A percentile compares a stretch with the other conserved stretches of the same genome.
Conservation (phyloP, 1,140 invertebrate species). For the Camponotus vicinus region DNA sequence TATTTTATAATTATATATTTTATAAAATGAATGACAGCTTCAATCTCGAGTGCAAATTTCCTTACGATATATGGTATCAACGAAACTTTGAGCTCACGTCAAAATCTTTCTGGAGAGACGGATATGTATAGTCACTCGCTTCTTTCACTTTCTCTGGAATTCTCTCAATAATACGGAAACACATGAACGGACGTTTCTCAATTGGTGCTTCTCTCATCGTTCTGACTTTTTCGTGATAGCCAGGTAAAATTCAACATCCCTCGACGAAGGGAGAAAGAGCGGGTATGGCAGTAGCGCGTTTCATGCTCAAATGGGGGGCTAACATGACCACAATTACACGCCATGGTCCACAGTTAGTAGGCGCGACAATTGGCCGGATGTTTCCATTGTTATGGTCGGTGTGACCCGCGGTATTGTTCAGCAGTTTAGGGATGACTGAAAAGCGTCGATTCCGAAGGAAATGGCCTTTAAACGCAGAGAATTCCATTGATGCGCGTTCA, state of each 20-base stretch:
- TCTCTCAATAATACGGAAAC: neutral
- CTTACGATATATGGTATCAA: neutral
- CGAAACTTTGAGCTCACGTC: neutral
- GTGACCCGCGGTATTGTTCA: constrained; percentile 78
- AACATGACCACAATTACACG: constrained; percentile 77
- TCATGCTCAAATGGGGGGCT: constrained; percentile 51
- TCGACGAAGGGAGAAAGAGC: constrained; percentile 42
- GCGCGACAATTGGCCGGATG: constrained; percentile 84
- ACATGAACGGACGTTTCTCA: neutral
- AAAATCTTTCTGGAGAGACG: neutral
- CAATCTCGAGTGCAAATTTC: neutral
- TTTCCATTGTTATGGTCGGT: constrained; percentile 81
- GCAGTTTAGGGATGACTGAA: constrained; percentile 75
- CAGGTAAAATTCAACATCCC: constrained; percentile 66
- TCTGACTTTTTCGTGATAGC: constrained; percentile 36
- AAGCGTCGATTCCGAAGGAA: constrained; percentile 78
- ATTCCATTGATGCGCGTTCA: constrained; percentile 67
- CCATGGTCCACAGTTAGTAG: constrained; percentile 67
- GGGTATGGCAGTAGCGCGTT: constrained; percentile 57
- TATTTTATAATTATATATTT: neutral
- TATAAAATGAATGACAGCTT: no score
- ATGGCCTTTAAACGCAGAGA: constrained; percentile 67
- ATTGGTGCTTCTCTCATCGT: neutral
- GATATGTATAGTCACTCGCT: neutral
- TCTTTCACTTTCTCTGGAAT: neutral